Base-by-base conservation (phyloP, 2,888 invertebrate species). In the Acanthosepion pharaonis region DNA sequence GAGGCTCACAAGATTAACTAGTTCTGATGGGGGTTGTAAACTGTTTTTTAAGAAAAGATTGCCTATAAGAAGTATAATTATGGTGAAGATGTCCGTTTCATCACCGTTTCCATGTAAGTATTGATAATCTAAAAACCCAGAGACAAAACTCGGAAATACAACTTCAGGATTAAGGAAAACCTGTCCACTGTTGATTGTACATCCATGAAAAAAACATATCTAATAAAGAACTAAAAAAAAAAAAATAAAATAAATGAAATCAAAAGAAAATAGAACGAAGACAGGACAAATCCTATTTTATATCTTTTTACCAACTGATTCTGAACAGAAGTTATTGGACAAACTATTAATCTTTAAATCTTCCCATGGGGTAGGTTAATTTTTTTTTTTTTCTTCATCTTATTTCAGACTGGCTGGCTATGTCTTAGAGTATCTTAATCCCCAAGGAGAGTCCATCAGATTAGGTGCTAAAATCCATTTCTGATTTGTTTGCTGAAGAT, bases 321-420 rank as follows among this genome's bases (percentile, higher is more conserved):
- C 78, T 5, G 78, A 33, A 78, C 33, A 78, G 33, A 78, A 78
- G 78, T 78, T 78, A 78, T 78, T 33, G 78, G 78, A 78, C 78
- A 78, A n/a, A 78, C 78, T 78, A 78, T 78, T 78, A 78, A 78
- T 78, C 78, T n/a, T 78, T 78, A 78, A 78, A 78, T 78, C 78
- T 78, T n/a, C 18, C 78, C 78, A n/a, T 15, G 18, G 23, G 78
- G 78, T 28, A 78, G 78, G 6, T 78, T n/a, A 1, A 78, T 28
- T 78, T 78, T 78, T 78, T 33, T 78, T 33, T 33, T 78, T 5
- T 78, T 78, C 78, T n/a, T 78, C n/a, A n/a, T n/a, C 3, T n/a
- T 11, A 78, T 78, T 78, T 78, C n/a, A 78, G n/a, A n/a, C 78
- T 78, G 11, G 78, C n/a, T 78, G 78, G n/a, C n/a, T 78, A 15